These are phyloP conservation scores for Siniperca undulata DNA, from an alignment of 2,797 vertebrate genomes.

Conservation along the genomic window DNA sequence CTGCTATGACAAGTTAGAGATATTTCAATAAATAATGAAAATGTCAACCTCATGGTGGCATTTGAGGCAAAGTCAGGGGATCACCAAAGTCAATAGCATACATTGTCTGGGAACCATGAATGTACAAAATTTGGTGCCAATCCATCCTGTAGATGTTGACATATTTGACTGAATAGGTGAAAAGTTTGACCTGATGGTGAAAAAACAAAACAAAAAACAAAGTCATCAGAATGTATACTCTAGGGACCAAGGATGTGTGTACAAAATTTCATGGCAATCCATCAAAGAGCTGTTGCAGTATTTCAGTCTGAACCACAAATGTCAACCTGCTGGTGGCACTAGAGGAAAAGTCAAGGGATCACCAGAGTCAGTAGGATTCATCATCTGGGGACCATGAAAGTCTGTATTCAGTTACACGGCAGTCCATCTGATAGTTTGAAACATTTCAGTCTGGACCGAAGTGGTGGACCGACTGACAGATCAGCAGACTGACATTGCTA, in stretches of 20 bases:
- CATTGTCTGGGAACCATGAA: not conserved
- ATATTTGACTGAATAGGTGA: not conserved
- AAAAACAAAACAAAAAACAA: no score
- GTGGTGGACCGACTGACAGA: not conserved
- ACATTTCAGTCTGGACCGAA: not conserved
- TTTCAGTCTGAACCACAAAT: conserved; percentile 1
- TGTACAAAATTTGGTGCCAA: not conserved
- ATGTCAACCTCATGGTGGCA: not conserved
- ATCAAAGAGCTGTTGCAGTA: not conserved
- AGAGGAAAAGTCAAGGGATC: no score
- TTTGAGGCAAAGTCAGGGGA: no score
- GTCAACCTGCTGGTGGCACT: not conserved
- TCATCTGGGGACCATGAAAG: not conserved
- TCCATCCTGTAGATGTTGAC: not conserved
- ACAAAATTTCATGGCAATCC: not conserved
- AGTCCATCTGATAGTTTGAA: not conserved
- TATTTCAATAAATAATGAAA: not conserved
- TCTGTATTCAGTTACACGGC: not conserved
- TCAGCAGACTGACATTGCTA: no score
- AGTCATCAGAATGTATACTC: not conserved
- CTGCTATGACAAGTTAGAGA: not conserved
- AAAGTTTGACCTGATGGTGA: not conserved
- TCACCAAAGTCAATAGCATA: no score
- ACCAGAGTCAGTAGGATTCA: no score
- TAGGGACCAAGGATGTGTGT: no score